Evolutionary conservation across 2,888 invertebrate species (phyloP).

Genomic region (Andrena haemorrhoa): DNA sequence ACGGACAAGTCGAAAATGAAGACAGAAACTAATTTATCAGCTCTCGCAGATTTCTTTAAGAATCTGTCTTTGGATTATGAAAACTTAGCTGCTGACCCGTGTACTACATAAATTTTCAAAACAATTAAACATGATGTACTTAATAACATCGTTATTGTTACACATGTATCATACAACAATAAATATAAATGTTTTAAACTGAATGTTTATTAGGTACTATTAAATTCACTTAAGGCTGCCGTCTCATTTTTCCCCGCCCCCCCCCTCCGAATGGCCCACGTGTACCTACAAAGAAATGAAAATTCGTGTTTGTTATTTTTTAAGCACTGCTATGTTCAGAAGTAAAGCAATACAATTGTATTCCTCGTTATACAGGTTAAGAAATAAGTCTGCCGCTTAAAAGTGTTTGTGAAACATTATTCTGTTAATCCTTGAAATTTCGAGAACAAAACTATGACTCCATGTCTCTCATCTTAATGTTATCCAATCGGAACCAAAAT

Average conservation of each 20-base stretch:
- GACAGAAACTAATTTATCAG: constrained; percentile 60
- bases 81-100: constrained; percentile 29
- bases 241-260: no score
- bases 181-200: no score
- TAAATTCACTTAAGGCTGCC: no score
- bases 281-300: no score
- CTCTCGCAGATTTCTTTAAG: constrained; percentile 40
- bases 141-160: no score
- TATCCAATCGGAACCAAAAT: constrained; percentile 8
- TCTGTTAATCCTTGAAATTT: no score
- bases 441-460: constrained; percentile 8
- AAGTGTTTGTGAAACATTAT: neutral
- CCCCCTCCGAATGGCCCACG: no score
- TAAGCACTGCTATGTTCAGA: neutral
- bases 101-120: neutral
- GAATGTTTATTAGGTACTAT: no score
- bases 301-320: no score
- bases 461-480: constrained; percentile 24
- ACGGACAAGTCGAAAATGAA: constrained; percentile 20
- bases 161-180: no score
- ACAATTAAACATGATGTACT: no score
- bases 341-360: neutral
- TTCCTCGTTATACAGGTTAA: neutral
- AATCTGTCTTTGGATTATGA: constrained; percentile 53
- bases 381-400: neutral